Base-by-base conservation (phyloP, 2,113 vertebrate species). In the Mormyrus lacerda region DNA sequence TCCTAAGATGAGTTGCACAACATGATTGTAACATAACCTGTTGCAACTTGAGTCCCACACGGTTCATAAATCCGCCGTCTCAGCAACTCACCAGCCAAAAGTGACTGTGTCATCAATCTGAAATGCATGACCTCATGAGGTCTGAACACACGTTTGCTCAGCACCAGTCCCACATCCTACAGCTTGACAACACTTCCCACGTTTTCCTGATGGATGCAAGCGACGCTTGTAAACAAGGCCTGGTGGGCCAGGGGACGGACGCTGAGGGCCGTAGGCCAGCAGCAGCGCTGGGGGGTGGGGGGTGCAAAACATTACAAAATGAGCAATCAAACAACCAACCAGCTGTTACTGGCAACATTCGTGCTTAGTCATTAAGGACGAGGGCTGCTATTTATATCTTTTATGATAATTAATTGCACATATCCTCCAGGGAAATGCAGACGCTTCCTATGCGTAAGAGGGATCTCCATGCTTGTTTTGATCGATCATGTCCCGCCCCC, bases 381-480 rank as follows among this genome's bases (percentile, higher is more conserved):
- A 91, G 69, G 90, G 85, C 44, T 90, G 89, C 84, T 91, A 45
- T 85, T 89, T 55, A 90, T 88, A 87, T 89, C 83, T 83, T 85
- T 91, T 87, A 79, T 91, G 58, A 91, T 92, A 88, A 89, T 90
- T 89, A 90, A 90, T 91, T 69, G 48, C 89, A 48, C 53, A 89
- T n/a, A 61, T 69, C 90, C 87, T 39, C 51, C 39, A 21, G 82
- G 48, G 83, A 65, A 47, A 87, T 35, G 27, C 87, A 73, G 87
- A 24, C 50, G 47, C 48, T 87, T 50, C 47, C 44, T 61, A 13
- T 73, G 3, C 27, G 10, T 85, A 51, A 88, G 79, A 50, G 61
- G 82, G 51, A 86, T 15, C 7, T 27, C 35, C 17, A 42, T 11
- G n/a, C n/a, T 73, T 27, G 44, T 69, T 45, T n/a, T 27, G 9